Evolutionary conservation across 1,140 invertebrate species (phyloP), one percentile per base, ranked within the genome.

Genomic region (Calephelis nemesis): DNA sequence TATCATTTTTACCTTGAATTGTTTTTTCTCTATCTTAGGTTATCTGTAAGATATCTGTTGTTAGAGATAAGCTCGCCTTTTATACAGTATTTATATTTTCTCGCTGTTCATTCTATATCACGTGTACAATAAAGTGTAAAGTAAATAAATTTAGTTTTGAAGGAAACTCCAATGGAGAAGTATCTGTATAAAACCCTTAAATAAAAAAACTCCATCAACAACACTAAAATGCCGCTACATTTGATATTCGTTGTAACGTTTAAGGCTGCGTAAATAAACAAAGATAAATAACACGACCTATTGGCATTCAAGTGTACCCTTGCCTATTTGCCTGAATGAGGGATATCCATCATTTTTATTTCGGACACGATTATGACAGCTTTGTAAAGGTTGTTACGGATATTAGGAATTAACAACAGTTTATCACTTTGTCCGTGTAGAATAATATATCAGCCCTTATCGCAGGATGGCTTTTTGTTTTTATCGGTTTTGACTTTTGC

Each of bases 401-500:
- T 87, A 90, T 88, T 87, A 87, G 82, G 77, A 85, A 88, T 88
- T 88, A 86, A 88, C 82, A 85, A 78, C 82, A 85, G 79, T 87
- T 85, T 83, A 79, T 83, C 79, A 84, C 78, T 88, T 85, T 83
- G 82, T 80, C 87, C 87, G 73, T 74, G 76, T 75, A 82, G 82
- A 82, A 86, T 83, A 82, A 86, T 83, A 30, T 58, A 58, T 58
- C 11, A 58, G 7, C 5, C 54, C 54, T 58, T 58, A 58, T 58
- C 19, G 10, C 30, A 58, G 39, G 30, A 45, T 9, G 42, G 5
- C 42, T 7, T 45, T 45, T 45, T 45, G 8, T 45, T 45, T 45
- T 45, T 3, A 45, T 9, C 6, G 42, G 42, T 7, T 45, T 4
- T 45, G 6, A 45, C 7, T 45, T 45, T 45, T 30, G 30, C 30